A percentile compares a stretch with the other conserved stretches of the same genome.
Conservation (phyloP, 2,888 invertebrate genomes). For the Drosophila fulvimacula region DNA sequence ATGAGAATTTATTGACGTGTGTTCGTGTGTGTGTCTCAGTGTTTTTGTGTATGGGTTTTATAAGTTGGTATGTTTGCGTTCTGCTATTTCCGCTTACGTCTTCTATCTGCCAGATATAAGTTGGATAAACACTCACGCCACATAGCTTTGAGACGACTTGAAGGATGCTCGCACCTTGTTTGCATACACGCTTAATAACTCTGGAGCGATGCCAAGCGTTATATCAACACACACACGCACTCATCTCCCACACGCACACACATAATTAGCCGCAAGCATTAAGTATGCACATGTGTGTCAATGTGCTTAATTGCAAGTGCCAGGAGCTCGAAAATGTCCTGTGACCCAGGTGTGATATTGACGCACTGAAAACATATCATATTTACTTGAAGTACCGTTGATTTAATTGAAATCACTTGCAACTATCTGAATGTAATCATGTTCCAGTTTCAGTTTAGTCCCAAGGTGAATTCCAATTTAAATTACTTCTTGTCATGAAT, state of each 20-base stretch:
- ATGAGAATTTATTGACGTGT: conserved; percentile 78
- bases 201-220: conserved; percentile 43
- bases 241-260: neutral
- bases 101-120: conserved; percentile 50
- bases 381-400: conserved; percentile 14
- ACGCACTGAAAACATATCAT: conserved; percentile 19
- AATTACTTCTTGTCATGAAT: neutral
- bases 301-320: conserved; percentile 39
- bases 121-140: conserved; percentile 60
- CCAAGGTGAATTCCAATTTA: neutral
- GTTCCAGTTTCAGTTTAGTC: neutral
- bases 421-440: neutral
- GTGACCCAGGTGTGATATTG: conserved; percentile 26
- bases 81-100: conserved; percentile 37
- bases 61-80: conserved; percentile 52
- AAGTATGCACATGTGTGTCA: conserved; percentile 20
- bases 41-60: conserved; percentile 9
- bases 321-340: conserved; percentile 12
- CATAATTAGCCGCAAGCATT: conserved; percentile 19
- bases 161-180: conserved; percentile 55
- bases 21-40: conserved; percentile 9
- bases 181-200: conserved; percentile 69
- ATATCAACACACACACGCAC: conserved; percentile 7
- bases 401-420: conserved; percentile 15
- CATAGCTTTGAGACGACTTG: conserved; percentile 53